These are phyloP conservation scores for Drosophila pullipes DNA, from an alignment of 2,888 invertebrate genomes.

Conservation along the genomic window DNA sequence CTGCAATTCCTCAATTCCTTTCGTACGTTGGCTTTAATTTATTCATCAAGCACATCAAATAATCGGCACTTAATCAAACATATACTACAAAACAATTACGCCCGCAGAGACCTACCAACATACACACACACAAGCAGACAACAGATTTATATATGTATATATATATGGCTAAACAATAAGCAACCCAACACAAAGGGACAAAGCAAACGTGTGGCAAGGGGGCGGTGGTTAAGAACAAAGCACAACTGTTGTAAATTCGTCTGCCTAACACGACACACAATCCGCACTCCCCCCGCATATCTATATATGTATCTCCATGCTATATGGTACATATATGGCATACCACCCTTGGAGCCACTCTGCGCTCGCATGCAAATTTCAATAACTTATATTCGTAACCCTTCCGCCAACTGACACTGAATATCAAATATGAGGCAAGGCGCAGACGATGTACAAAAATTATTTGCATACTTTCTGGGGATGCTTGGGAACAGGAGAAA, in stretches of 20 bases:
- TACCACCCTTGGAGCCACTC: conserved; percentile 29
- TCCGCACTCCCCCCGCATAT: neutral
- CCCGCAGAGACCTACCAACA: conserved; percentile 31
- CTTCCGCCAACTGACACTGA: conserved; percentile 78
- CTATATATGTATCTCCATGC: neutral
- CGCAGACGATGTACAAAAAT: conserved; percentile 64
- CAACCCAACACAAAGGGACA: conserved; percentile 27
- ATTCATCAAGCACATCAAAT: conserved; percentile 20
- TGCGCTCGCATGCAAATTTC: conserved; percentile 75
- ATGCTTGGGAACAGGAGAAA: conserved; percentile 54
- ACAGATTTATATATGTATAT: conserved; percentile 47
- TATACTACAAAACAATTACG: conserved; percentile 54
- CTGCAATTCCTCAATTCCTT: neutral
- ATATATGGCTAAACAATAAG: conserved; percentile 71
- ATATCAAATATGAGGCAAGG: conserved; percentile 75
- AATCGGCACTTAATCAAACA: conserved; percentile 39
- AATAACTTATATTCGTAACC: conserved; percentile 78
- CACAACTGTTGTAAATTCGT: conserved; percentile 55
- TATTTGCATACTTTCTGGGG: conserved; percentile 80
- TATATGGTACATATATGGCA: neutral
- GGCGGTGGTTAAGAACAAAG: conserved; percentile 2
- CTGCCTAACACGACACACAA: conserved; percentile 18
- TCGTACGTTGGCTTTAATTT: neutral
- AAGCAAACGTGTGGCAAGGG: neutral
- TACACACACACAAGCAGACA: conserved; percentile 6